Percentiles rank a stretch among this genome's conserved stretches.
Evolutionary conservation across 2,113 vertebrate genomes (phyloP).

Genomic region (Sapajus apella): DNA sequence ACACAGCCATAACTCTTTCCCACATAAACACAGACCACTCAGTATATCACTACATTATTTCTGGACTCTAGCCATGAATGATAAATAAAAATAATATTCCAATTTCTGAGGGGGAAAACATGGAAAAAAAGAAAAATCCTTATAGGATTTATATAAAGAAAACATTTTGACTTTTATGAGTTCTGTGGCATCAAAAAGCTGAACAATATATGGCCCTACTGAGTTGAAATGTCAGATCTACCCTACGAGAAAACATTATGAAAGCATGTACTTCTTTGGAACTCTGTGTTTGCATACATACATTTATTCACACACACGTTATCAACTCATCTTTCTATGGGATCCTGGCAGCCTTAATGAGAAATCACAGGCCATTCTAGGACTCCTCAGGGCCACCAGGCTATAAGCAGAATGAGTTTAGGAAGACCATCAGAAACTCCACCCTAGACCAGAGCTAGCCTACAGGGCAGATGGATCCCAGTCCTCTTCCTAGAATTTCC

Average conservation of each 20-base stretch:
- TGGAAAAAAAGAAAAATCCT: not conserved
- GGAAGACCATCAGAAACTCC: not conserved
- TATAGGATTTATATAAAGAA: not conserved
- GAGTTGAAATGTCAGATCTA: not conserved
- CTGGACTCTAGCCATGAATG: not conserved
- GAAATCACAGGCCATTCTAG: not conserved
- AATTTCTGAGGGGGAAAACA: not conserved
- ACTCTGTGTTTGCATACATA: not conserved
- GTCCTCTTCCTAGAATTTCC: not conserved
- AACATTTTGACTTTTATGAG: not conserved
- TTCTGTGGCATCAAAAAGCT: not conserved
- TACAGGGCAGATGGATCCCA: not conserved
- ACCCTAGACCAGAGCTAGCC: not conserved
- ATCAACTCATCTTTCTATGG: not conserved
- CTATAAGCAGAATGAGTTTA: not conserved
- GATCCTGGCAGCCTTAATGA: not conserved
- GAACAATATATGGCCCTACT: not conserved
- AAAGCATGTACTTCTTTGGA: not conserved
- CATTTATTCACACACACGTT: not conserved
- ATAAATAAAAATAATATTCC: slow-evolving; percentile 14
- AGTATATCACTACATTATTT: not conserved
- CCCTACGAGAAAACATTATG: not conserved
- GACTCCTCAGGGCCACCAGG: not conserved
- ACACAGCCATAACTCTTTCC: not conserved
- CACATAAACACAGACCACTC: not conserved